Conservation (phyloP, 2,113 vertebrate species). For the Lota lota region DNA sequence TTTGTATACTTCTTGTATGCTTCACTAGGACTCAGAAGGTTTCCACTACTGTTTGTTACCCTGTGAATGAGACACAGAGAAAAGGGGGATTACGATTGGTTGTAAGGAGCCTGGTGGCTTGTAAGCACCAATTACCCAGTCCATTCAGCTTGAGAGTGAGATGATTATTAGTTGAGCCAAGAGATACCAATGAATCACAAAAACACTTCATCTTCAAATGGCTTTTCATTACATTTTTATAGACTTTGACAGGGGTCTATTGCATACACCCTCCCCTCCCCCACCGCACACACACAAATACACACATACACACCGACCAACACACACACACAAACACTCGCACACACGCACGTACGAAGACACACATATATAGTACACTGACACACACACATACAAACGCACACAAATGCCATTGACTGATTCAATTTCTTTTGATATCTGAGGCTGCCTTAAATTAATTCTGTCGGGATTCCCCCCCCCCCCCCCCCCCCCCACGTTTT, state of each 20-base stretch:
- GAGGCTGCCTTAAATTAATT: slow-evolving; percentile 60
- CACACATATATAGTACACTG: too few species aligned
- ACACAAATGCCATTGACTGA: slow-evolving; percentile 36
- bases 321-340: too few species aligned
- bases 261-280: slow-evolving; percentile 29
- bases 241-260: slow-evolving; percentile 61
- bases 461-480: slow-evolving; percentile 47
- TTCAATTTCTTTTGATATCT: slow-evolving; percentile 58
- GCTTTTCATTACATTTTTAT: slow-evolving; percentile 65
- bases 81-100: slow-evolving; percentile 51
- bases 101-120: slow-evolving; percentile 48
- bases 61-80: slow-evolving; percentile 36
- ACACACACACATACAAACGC: neutral
- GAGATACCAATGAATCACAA: slow-evolving; percentile 58
- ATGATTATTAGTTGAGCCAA: slow-evolving; percentile 60
- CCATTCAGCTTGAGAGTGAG: slow-evolving; percentile 44
- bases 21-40: slow-evolving; percentile 35
- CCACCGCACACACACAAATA: neutral
- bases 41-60: slow-evolving; percentile 33
- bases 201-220: slow-evolving; percentile 62
- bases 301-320: too few species aligned
- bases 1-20: slow-evolving; percentile 11
- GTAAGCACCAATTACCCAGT: slow-evolving; percentile 51
- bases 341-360: too few species aligned
- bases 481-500: slow-evolving; percentile 45